A percentile compares a stretch with the other conserved stretches of the same genome.
Conservation (phyloP, 2,797 vertebrate species). For the Hemitrygon akajei region DNA sequence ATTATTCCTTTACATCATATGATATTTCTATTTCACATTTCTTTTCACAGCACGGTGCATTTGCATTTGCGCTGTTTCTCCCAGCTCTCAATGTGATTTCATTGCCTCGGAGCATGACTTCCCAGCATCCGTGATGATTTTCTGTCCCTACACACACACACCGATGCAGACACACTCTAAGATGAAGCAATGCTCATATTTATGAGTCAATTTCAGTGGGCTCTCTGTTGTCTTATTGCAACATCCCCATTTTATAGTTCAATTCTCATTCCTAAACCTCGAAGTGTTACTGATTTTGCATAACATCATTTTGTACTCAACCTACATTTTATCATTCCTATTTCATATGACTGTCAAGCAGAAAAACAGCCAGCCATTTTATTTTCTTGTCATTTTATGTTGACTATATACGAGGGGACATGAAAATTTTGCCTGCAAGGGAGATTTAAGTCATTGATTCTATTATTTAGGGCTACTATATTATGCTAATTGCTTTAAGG, state of each 20-base stretch:
- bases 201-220: not conserved
- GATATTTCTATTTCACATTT: not conserved
- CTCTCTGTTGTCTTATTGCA: not conserved
- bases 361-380: not conserved
- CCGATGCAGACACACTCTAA: not conserved
- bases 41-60: not conserved
- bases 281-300: not conserved
- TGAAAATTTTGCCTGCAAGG: not conserved
- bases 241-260: not conserved
- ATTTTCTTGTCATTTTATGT: not conserved
- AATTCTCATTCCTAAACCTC: not conserved
- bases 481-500: not conserved
- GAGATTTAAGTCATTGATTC: not conserved
- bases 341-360: not conserved
- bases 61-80: not conserved
- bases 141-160: not conserved
- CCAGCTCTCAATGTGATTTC: not conserved
- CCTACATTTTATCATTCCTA: not conserved
- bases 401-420: not conserved
- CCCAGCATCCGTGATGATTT: not conserved
- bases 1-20: not conserved
- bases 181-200: not conserved
- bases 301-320: not conserved
- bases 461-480: not conserved
- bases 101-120: not conserved